Base-by-base conservation (phyloP, 2,797 vertebrate genomes). In the Falco concolor region DNA sequence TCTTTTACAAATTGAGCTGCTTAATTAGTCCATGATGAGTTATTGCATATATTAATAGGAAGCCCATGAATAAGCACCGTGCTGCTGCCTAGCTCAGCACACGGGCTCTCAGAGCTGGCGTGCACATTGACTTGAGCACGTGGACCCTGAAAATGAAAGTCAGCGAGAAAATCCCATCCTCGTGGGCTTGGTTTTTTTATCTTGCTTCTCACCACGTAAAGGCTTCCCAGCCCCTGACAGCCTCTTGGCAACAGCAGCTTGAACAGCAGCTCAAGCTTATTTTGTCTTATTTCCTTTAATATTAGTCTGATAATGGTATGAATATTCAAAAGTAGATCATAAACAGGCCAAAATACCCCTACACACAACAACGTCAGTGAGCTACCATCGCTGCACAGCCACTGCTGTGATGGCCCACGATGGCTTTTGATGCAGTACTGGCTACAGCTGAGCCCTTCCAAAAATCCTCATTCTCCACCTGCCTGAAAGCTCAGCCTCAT, bases 21-120 rank as follows among this genome's bases (percentile, higher is more conserved):
- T 80, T 80, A 77, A 87, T 93, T 83, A 96, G 89, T 49, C 63
- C 9, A 13, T 15, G 68, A 70, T 72, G 72, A 95, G 89, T 70
- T 68, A 34, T 0, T 85, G 87, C 95, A 45, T 24, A 3, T 30
- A 56, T 85, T 61, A 87, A 56, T 23, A 53, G n/a, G 52, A 74
- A 89, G 73, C 53, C 68, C 28, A 12, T 9, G 70, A 21, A 28
- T 50, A 54, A 90, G 85, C 73, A 23, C 17, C 0, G 5, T 4
- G 72, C 73, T 38, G 63, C 76, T 54, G 87, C 79, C 68, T 16
- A 28, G 74, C 87, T 45, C 89, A 44, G 92, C 81, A 70, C 44
- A 63, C 5, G 12, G 68, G 82, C 64, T 83, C 85, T 42, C 69
- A 24, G 88, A 12, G 20, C 73, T 38, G 32, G 60, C 1, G 0